Evolutionary conservation across 2,797 vertebrate genomes (phyloP), one percentile per base, ranked within the genome.

Genomic region (Periophthalmus magnuspinnatus): DNA sequence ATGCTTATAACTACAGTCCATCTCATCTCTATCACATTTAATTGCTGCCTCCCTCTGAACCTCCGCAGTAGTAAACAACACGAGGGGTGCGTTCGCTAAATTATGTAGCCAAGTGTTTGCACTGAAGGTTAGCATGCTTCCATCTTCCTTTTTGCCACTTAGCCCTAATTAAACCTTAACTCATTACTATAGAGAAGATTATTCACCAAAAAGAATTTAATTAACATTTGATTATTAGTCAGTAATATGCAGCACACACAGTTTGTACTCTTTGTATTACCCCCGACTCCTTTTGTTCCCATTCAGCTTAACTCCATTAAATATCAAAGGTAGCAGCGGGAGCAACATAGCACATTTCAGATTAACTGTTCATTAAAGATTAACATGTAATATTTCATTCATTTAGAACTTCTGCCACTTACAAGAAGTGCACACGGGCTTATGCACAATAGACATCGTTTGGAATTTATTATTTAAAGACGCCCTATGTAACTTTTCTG

Each of bases 81-180:
- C 72, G 4, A 61, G 71, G 77, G 62, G 59, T 79, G 65, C 57
- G 74, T 82, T 82, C 60, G 62, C 38, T 76, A 66, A 81, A 78
- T 78, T 73, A 78, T 71, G 69, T 85, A 84, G 82, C 80, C 81
- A 80, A 74, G 78, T 83, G 81, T 85, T 88, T 76, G 73, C 38
- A 34, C 67, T 67, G 81, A 89, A 91, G 86, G 81, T 87, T 86
- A 84, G 73, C 81, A 78, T 84, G 76, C 57, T 71, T 63, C 70
- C 56, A 41, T 78, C 71, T 83, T 65, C 67, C 24, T 50, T 81
- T 85, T 84, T 72, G 80, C 79, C 71, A 77, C 83, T 83, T 91
- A 85, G 71, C 78, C 77, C 84, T 90, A 88, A 93, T 92, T 93
- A 91, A 92, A 90, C 87, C 86, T 90, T 84, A 84, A 86, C 85